Base-by-base conservation (phyloP, 1,140 invertebrate species). In the Diabrotica virgifera region DNA sequence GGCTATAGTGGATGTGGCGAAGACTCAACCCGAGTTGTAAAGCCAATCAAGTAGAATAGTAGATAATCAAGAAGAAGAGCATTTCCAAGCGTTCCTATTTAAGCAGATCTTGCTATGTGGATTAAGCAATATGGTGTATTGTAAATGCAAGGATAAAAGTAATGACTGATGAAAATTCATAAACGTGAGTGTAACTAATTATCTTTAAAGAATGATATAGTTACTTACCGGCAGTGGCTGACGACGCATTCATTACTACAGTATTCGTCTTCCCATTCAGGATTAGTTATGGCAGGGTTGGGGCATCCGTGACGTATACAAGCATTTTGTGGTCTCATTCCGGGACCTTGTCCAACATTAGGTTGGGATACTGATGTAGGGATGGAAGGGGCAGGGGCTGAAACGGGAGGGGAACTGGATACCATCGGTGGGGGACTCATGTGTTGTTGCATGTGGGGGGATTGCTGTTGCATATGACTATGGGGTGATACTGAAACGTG, bases 171-270 rank as follows among this genome's bases (percentile, higher is more conserved):
- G 24, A 24, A 24, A 24, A 24, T 24, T 24, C 24, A 24, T 24
- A 24, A 24, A 24, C 4, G 24, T 24, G 24, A 24, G 24, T 24
- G 24, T 24, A 24, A 24, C 24, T 24, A 24, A 24, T 1, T 24
- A 24, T 24, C 24, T 24, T 24, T 24, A 24, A 24, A 24, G 24
- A 24, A 24, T 24, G 1, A 5, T 58, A 65, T 35, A 12, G 8
- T 65, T 67, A 78, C 80, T 79, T 81, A 90, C 89, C 90, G 92
- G 87, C 95, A 97, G 81, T 98, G 95, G 77, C 89, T 94, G 71
- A 97, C 94, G 65, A 97, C 95, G 83, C 96, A 98, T 79, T 98
- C 95, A 82, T 96, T 96, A 79, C 93, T 95, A 82, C 96, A 98
- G 80, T 97, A 98, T 81, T 97, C 95, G 78, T 95, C 92, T 79